Base-by-base conservation (phyloP, 2,888 invertebrate species). In the Melangyna quadrimaculata region DNA sequence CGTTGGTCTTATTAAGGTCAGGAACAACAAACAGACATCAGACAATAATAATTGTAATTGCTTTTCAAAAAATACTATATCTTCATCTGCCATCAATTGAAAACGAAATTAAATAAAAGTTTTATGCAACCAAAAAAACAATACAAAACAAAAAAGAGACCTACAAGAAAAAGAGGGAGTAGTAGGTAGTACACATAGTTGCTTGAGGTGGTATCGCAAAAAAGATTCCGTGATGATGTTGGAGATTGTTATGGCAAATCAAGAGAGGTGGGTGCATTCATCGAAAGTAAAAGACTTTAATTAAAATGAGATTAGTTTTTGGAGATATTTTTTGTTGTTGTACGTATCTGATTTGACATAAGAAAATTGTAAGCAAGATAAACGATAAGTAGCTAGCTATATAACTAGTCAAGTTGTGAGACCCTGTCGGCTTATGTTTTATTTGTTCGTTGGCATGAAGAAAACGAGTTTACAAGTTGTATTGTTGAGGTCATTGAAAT, bases 241-340 rank as follows among this genome's bases (percentile, higher is more conserved):
- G 45, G 55, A 61, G 40, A 37, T 69, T n/a, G n/a, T n/a, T 59
- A 59, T 48, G 53, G 22, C 10, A 9, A 40, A 53, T 61, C 40
- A 61, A n/a, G n/a, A n/a, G 63, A 17, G 48, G 57, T 67, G 45
- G 45, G 29, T 57, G 71, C 71, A 69, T 70, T 73, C 82, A 78
- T 73, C 78, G 71, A 82, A 82, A 82, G 78, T 78, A 82, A 82
- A 59, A 78, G 72, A 78, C 61, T 82, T 82, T 78, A 82, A 82
- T 82, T 82, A 78, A 77, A 82, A 82, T 78, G 59, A 82, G 82
- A 82, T 82, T 82, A 82, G 53, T 77, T 72, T 40, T 72, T 37
- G 35, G 17, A 67, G 71, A 72, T 70, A 43, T 71, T 48, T 75
- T 53, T 37, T 12, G 12, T 17, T 43, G 8, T n/a, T 37, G 6